These are phyloP conservation scores for Cheirogaleus medius DNA, from an alignment of 2,113 vertebrate species.

Conservation along the genomic window DNA sequence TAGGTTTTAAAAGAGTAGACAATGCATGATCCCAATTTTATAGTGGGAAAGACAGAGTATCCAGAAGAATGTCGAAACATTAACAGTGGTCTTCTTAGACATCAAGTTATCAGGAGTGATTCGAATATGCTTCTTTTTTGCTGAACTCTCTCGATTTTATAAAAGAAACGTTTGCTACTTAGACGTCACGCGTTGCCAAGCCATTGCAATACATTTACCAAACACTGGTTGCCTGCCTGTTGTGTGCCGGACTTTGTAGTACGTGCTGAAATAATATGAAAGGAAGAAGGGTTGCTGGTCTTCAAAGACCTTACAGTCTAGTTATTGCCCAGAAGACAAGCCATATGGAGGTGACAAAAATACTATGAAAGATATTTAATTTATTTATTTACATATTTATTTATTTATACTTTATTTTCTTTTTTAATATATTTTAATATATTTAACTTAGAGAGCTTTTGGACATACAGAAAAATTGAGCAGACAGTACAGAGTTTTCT, in stretches of 20 bases:
- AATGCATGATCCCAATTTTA: neutral
- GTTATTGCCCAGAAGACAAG: neutral
- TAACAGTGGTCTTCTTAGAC: neutral
- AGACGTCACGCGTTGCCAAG: neutral
- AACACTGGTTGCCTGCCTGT: neutral
- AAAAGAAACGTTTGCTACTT: neutral
- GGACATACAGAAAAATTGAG: neutral
- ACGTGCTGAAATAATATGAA: neutral
- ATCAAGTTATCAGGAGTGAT: neutral
- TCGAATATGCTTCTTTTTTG: neutral
- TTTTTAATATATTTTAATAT: neutral
- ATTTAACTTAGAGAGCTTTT: neutral
- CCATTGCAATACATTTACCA: neutral
- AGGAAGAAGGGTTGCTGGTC: neutral
- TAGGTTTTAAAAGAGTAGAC: neutral
- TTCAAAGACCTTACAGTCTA: neutral
- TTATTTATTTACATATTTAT: neutral
- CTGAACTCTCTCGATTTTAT: constrained; percentile 16
- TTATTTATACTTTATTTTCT: neutral
- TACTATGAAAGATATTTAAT: neutral
- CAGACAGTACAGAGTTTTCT: neutral
- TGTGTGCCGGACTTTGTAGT: neutral
- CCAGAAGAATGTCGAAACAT: neutral
- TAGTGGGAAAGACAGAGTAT: neutral
- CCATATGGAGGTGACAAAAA: neutral